Conservation (phyloP, 2,797 vertebrate species). For the Pipistrellus kuhlii region DNA sequence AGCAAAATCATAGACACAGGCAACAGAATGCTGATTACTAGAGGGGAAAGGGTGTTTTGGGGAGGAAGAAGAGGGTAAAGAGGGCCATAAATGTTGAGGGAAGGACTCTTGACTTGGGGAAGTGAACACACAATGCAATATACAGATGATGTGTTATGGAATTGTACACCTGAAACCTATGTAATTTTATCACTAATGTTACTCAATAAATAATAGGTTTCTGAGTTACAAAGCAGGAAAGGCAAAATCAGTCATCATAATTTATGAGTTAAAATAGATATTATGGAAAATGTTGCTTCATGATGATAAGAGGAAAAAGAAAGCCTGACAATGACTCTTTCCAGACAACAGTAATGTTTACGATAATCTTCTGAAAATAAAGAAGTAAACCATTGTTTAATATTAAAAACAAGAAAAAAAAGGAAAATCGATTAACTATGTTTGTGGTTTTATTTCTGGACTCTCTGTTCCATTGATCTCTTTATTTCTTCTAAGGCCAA, state of each 20-base stretch:
- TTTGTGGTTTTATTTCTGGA: background rate
- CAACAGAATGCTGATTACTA: background rate
- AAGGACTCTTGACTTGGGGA: background rate
- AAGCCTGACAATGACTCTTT: background rate
- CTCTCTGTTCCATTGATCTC: background rate
- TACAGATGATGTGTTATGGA: background rate
- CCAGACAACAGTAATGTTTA: background rate
- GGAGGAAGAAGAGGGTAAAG: background rate
- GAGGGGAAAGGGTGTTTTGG: background rate
- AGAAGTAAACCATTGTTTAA: constrained; percentile 44
- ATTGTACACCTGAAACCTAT: background rate
- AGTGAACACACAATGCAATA: background rate
- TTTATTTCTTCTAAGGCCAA: background rate
- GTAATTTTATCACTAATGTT: background rate
- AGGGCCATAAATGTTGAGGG: background rate
- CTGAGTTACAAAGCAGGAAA: constrained; percentile 40
- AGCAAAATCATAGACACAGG: background rate
- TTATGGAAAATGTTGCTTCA: background rate
- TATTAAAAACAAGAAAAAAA: constrained; percentile 43
- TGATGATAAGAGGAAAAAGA: background rate
- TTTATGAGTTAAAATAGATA: constrained; percentile 15
- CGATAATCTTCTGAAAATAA: constrained; percentile 60
- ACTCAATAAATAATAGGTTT: background rate
- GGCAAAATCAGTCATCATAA: constrained; percentile 40
- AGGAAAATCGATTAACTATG: background rate